Evolutionary conservation across 35 echinoderm and acorn worm genomes (phyloP), one percentile per base, ranked within the genome.

Genomic region (Stichopus chloronotus): DNA sequence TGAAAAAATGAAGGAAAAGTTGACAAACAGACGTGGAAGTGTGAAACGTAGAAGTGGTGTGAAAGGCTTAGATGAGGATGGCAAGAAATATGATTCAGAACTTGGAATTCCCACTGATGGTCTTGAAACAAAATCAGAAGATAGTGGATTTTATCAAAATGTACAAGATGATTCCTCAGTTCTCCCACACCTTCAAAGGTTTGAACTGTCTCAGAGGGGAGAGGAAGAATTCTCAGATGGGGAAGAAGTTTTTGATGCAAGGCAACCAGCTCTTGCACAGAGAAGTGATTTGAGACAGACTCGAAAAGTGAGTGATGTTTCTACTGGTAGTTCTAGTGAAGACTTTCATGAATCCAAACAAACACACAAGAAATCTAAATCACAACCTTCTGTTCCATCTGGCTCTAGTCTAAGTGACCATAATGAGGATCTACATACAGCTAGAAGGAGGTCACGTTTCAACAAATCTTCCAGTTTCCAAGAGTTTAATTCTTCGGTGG

Each of bases 1-100:
- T 92, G 96, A 97, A 81, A 94, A 94, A 59, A 97, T 97, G 96
- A 97, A 95, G 86, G 96, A 97, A 72, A 97, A 97, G 87, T 74
- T 97, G 80, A 97, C 96, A 6, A 97, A 86, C 55, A 61, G 96
- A 13, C 78, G 96, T 17, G 94, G 96, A 21, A 97, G 96, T 10
- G 96, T 97, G 43, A 97, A 97, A 54, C 76, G 80, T 71, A 88
- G 87, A 87, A 92, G 81, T 54, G 96, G 94, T 12, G 85, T 57
- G 58, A 97, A 94, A 72, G 90, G 90, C 57, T 92, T 82, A 5
- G 96, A 97, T 92, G 92, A 94, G 55, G 92, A 96, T 11, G 92
- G 80, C 11, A 93, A 96, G 5, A 83, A 94, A 78, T 91, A 91
- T 13, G 81, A 72, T 8, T 86, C 83, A 57, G 86, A 94, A 57